Base-by-base conservation (phyloP, 2,797 vertebrate genomes). In the Artibeus jamaicensis region DNA sequence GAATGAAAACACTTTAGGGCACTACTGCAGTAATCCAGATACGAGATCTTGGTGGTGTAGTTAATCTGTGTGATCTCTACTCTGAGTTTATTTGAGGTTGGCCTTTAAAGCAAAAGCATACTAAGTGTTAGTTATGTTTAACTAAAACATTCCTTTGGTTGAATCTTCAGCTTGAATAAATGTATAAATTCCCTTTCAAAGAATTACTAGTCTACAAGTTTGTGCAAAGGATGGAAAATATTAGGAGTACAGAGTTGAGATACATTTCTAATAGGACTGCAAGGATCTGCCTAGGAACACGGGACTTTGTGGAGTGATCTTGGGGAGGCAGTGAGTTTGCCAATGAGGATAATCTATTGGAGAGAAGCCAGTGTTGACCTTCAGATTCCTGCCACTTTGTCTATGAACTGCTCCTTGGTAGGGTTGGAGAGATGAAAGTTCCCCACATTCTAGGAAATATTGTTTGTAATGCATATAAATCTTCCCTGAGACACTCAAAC, bases 151-250 rank as follows among this genome's bases (percentile, higher is more conserved):
- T 88, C 55, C 86, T 76, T 65, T 86, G 50, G 39, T 65, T 83
- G 93, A 79, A 15, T 48, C 71, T 86, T 94, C 62, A 84, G 74
- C 11, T 76, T n/a, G 32, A 73, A 32, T 46, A 76, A 78, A 22
- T 65, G 2, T 53, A 32, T 39, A 21, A 73, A 71, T 93, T 94
- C 32, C 50, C 86, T 93, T 95, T 86, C 24, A 93, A 62, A 95
- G 18, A 93, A 39, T 65, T 93, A 18, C 11, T 78, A 18, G 24
- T 83, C n/a, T 59, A 65, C 7, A 70, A 10, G 57, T 29, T 26
- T 59, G 57, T 59, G 57, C 57, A 59, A 57, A 29, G 57, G 57
- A 29, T 59, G 24, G 57, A 26, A 59, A 59, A 59, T 59, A 59
- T 5, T 26, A 59, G 21, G 19, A 71, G 15, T 85, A 91, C 11